Base-by-base conservation (phyloP, 2,888 invertebrate species). In the Portevinia maculata region DNA sequence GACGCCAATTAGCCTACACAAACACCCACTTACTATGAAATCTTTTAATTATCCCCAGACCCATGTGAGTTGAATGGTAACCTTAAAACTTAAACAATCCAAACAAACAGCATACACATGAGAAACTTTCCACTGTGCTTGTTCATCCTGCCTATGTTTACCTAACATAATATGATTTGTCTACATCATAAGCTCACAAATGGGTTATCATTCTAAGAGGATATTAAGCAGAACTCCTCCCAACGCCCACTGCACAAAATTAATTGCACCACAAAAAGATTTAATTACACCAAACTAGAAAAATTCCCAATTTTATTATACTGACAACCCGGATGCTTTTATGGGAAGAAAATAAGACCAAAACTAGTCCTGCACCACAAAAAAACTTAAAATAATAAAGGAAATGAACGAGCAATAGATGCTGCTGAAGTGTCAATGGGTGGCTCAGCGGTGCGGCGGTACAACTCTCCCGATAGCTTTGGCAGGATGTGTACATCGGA, bases 241-340 rank as follows among this genome's bases (percentile, higher is more conserved):
- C n/a, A 21, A 9, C 44, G 32, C 13, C 32, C 15, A 24, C 34
- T 3, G 6, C 8, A 17, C 28, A 17, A 8, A 59, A 71, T 76
- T 60, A 44, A 71, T 70, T 48, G 48, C 52, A 67, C 11, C 53
- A 60, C 30, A 75, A 64, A 55, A 41, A 62, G 50, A 76, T 83
- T 53, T 71, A 71, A 78, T 83, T 78, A 71, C 71, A 13, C 65
- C 32, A 60, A 76, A 83, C 71, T 71, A 46, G 44, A 62, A 75
- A 74, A 64, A 44, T 50, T 62, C 37, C 15, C 55, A 71, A 59
- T 70, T 55, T 62, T 44, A 69, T 59, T 46, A 70, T 50, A 13
- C 41, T 30, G 13, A 28, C 52, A 52, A 34, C 37, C 24, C 50
- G 55, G 78, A 39, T n/a, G 24, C 41, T 24, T 41, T 55, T 53